These are phyloP conservation scores for Acanthiza pusilla DNA, from an alignment of 2,797 vertebrate genomes.

Conservation along the genomic window DNA sequence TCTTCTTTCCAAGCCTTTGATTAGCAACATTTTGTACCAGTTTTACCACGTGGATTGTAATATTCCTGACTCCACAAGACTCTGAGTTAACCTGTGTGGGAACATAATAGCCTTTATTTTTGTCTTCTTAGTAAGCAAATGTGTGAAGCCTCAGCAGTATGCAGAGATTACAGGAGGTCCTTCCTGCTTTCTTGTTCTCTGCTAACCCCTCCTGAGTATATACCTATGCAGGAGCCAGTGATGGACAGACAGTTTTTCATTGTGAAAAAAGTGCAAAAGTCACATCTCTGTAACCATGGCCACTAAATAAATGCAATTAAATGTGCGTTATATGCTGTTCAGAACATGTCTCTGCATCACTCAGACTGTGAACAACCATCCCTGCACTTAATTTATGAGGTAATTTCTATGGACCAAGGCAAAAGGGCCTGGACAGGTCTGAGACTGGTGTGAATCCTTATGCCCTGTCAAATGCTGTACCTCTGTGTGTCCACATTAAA, in stretches of 20 bases:
- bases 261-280: not conserved
- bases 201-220: not conserved
- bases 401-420: not conserved
- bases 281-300: not conserved
- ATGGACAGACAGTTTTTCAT: not conserved
- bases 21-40: constrained; percentile 15
- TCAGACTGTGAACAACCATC: not conserved
- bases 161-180: not conserved
- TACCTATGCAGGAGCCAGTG: not conserved
- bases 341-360: not conserved
- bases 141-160: not conserved
- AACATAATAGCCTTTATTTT: not conserved
- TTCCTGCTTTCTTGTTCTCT: not conserved
- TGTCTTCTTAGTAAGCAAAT: not conserved
- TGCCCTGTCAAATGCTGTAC: not conserved
- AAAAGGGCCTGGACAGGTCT: not conserved
- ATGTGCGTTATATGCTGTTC: not conserved
- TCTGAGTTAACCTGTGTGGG: not conserved
- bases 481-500: not conserved
- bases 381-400: not conserved
- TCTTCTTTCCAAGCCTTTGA: constrained; percentile 13
- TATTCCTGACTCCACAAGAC: not conserved
- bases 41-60: not conserved
- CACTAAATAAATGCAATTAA: not conserved
- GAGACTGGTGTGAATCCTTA: not conserved